Percentiles rank a stretch among this genome's conserved stretches.
These are phyloP conservation scores for Drosophila bipectinata DNA, from an alignment of 1,140 invertebrate genomes.

Conservation along the genomic window DNA sequence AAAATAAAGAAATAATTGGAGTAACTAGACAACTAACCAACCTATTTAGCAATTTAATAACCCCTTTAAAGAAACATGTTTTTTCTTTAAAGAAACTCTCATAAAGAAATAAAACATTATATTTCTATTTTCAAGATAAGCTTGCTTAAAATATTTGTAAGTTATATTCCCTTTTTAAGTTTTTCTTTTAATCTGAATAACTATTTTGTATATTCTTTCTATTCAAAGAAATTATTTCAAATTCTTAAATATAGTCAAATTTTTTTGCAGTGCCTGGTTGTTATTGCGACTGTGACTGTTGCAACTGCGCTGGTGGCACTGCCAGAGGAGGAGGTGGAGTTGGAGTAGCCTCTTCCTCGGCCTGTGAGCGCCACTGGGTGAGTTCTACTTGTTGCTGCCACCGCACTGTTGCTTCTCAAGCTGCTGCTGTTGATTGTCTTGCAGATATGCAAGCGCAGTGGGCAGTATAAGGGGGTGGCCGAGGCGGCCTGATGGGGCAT, in stretches of 20 bases:
- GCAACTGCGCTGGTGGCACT: slow-evolving; percentile 41
- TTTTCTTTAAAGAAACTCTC: too few relatives aligned
- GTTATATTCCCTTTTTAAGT: too few relatives aligned
- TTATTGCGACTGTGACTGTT: slow-evolving; percentile 33
- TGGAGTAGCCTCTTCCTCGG: slow-evolving; percentile 44
- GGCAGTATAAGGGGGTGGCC: not conserved
- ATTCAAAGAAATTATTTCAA: too few relatives aligned
- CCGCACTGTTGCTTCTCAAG: slow-evolving; percentile 8
- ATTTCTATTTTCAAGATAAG: too few relatives aligned
- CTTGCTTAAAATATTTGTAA: too few relatives aligned
- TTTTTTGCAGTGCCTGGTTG: slow-evolving; percentile 7
- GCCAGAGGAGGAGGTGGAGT: slow-evolving; percentile 18
- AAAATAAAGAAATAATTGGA: too few relatives aligned
- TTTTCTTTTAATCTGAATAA: too few relatives aligned
- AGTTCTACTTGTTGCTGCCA: slow-evolving; percentile 34
- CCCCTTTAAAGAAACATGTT: too few relatives aligned
- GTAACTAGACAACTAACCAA: too few relatives aligned
- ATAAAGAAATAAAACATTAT: too few relatives aligned
- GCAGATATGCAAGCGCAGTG: slow-evolving; percentile 70
- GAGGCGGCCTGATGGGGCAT: not conserved
- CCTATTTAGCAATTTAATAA: too few relatives aligned
- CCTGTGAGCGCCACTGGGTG: slow-evolving; percentile 67
- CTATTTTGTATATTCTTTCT: too few relatives aligned
- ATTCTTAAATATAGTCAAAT: not conserved
- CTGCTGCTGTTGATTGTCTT: slow-evolving; percentile 70